Evolutionary conservation across 2,797 vertebrate species (phyloP).

Genomic region (Paedocypris micromegethes): DNA sequence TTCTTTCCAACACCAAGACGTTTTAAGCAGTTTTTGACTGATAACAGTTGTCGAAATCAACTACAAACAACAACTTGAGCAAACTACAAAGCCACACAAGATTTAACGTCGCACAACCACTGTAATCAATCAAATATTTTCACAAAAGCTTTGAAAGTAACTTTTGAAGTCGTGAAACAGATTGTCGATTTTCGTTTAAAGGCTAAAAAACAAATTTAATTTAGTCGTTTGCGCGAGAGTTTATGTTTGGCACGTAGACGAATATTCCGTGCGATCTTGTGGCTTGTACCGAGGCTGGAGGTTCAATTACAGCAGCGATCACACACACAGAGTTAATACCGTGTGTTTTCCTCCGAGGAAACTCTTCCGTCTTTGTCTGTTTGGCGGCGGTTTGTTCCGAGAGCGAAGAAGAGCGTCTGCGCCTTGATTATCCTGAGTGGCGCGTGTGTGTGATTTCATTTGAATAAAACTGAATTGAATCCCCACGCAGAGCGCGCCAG

Average conservation of each 20-base stretch:
- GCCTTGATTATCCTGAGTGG: constrained; percentile 52
- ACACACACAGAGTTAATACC: constrained; percentile 24
- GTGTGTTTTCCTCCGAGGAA: constrained; percentile 20
- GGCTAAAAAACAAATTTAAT: too few relatives aligned
- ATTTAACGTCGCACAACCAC: too few relatives aligned
- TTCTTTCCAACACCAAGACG: too few relatives aligned
- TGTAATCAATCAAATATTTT: too few relatives aligned
- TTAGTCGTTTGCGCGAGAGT: too few relatives aligned
- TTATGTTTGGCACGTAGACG: constrained; percentile 4
- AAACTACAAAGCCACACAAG: too few relatives aligned
- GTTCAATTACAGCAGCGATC: constrained; percentile 32
- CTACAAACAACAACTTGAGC: too few relatives aligned
- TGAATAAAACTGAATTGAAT: constrained; percentile 62
- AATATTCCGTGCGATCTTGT: constrained; percentile 24
- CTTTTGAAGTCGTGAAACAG: too few relatives aligned
- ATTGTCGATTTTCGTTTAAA: too few relatives aligned
- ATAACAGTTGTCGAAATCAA: too few relatives aligned
- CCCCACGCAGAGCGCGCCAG: constrained; percentile 35
- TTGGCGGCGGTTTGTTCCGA: constrained; percentile 22
- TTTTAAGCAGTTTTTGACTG: too few relatives aligned
- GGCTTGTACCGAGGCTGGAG: constrained; percentile 19
- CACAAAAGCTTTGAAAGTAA: too few relatives aligned
- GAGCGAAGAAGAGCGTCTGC: constrained; percentile 48
- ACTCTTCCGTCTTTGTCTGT: constrained; percentile 1
- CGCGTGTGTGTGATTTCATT: constrained; percentile 51